Conservation (phyloP, 2,797 vertebrate species). For the Brachyalestes nurse region DNA sequence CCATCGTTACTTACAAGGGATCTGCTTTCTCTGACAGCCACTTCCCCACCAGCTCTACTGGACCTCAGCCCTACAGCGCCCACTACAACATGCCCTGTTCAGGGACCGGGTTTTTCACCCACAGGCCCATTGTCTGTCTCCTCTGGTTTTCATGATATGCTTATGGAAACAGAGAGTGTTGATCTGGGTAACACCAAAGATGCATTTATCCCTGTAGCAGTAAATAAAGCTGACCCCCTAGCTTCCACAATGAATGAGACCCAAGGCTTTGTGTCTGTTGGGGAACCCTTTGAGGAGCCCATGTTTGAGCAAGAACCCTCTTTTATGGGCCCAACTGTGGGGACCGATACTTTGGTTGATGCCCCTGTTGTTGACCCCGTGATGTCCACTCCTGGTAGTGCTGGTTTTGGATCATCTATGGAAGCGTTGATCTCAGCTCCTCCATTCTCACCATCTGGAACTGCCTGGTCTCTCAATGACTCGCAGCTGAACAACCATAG, state of each 20-base stretch:
- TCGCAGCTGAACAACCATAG: constrained; percentile 65
- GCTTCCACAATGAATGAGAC: constrained; percentile 36
- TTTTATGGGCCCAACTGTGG: constrained; percentile 52
- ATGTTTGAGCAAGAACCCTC: constrained; percentile 63
- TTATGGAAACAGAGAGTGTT: constrained; percentile 65
- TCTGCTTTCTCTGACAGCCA: constrained; percentile 61
- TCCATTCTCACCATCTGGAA: constrained; percentile 73
- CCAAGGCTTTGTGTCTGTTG: constrained; percentile 12
- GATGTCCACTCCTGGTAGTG: constrained; percentile 58
- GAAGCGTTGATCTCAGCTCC: constrained; percentile 71
- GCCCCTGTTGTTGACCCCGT: constrained; percentile 22
- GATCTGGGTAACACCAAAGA: constrained; percentile 56
- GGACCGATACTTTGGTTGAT: constrained; percentile 43
- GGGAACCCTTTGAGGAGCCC: constrained; percentile 59
- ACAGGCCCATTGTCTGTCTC: constrained; percentile 49
- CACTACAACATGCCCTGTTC: constrained; percentile 63
- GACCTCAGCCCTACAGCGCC: constrained; percentile 67
- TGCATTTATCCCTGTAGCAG: constrained; percentile 46
- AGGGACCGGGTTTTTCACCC: constrained; percentile 28
- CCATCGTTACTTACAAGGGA: constrained; percentile 67
- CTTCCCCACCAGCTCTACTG: constrained; percentile 58
- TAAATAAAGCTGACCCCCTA: constrained; percentile 41
- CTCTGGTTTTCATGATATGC: constrained; percentile 55
- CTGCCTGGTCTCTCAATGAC: constrained; percentile 71
- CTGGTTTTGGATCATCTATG: constrained; percentile 49